Evolutionary conservation across 2,797 vertebrate genomes (phyloP).

Genomic region (Margarornis squamiger): DNA sequence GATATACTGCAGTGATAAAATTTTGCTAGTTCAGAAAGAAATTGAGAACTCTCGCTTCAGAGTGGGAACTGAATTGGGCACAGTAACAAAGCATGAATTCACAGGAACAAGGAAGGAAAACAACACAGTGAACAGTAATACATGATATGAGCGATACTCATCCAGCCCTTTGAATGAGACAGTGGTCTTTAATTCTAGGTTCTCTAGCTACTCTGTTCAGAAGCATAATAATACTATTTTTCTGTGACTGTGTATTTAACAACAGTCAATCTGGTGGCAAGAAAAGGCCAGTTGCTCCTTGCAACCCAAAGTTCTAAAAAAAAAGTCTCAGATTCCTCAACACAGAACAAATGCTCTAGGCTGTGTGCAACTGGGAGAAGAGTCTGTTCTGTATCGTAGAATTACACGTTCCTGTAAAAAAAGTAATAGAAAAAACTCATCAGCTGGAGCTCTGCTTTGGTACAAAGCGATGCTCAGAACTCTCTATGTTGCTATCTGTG

Average conservation of each 20-base stretch:
- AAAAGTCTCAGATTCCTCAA: background rate
- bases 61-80: background rate
- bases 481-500: background rate
- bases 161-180: background rate
- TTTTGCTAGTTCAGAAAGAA: background rate
- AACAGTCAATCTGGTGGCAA: background rate
- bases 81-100: constrained; percentile 9
- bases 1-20: background rate
- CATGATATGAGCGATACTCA: background rate
- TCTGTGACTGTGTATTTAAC: background rate
- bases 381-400: background rate
- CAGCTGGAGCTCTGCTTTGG: background rate
- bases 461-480: constrained; percentile 55
- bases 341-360: background rate
- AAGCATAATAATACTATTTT: background rate
- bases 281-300: background rate
- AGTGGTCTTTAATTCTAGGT: constrained; percentile 1
- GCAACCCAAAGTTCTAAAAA: background rate
- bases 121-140: background rate
- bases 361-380: background rate
- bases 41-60: background rate
- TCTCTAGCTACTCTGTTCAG: background rate
- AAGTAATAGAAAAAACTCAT: background rate
- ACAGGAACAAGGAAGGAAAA: background rate
- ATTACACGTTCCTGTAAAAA: background rate